phyloP scores from a whole-genome alignment of 1,140 invertebrate genomes.

The Sweltsa coloradensis region DNA sequence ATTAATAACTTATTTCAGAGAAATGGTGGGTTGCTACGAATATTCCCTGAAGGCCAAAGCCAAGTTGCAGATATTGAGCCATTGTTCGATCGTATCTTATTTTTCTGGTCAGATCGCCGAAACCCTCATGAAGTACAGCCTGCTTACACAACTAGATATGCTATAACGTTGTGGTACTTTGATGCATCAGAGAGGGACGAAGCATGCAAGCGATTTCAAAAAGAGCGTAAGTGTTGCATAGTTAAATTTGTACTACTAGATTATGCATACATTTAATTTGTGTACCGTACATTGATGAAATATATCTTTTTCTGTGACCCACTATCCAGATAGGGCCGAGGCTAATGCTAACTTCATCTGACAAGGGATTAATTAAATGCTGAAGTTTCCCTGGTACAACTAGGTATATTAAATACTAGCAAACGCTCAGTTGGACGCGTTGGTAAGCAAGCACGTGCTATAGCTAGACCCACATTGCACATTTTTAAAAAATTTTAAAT shows the following conservation, averaged over 20 bases:
- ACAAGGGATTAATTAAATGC: too few relatives aligned
- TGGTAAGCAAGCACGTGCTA: too few relatives aligned
- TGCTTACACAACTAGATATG: conserved; percentile 74
- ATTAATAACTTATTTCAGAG: conserved; percentile 35
- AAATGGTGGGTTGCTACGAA: conserved; percentile 60
- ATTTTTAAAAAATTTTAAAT: too few relatives aligned
- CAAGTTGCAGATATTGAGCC: conserved; percentile 87
- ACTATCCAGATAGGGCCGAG: too few relatives aligned
- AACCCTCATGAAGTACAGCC: conserved; percentile 97
- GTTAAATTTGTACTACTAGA: neutral
- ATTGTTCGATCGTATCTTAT: conserved; percentile 82
- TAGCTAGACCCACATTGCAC: too few relatives aligned
- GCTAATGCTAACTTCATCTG: too few relatives aligned
- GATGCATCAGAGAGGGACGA: conserved; percentile 72
- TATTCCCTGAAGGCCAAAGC: conserved; percentile 76
- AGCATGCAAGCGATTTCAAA: conserved; percentile 51
- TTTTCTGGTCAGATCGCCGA: conserved; percentile 94
- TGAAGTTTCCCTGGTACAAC: too few relatives aligned
- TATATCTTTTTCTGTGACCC: too few relatives aligned
- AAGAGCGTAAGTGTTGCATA: conserved; percentile 33
- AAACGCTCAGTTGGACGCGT: too few relatives aligned
- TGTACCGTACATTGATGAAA: too few relatives aligned
- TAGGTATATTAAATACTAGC: too few relatives aligned
- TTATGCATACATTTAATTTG: too few relatives aligned
- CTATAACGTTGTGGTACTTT: conserved; percentile 94